Base-by-base conservation (phyloP, 2,888 invertebrate species). In the Leptinotarsa haldemani region DNA sequence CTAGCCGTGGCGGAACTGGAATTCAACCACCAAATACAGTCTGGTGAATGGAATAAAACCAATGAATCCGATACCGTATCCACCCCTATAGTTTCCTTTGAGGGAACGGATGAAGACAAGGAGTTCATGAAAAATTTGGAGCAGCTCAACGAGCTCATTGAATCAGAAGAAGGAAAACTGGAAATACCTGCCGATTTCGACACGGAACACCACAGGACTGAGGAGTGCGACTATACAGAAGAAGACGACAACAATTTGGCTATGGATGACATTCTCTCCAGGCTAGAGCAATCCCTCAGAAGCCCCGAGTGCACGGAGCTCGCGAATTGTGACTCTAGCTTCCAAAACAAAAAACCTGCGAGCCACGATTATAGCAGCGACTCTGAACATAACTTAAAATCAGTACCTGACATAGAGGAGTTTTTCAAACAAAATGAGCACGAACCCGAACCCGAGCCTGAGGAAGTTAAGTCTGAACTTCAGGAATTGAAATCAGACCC, bases 1-100 rank as follows among this genome's bases (percentile, higher is more conserved):
- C 88, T 92, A 74, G 92, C 92, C 70, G 92, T 92, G 74, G 92
- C 92, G 76, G 91, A 92, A 86, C 88, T 91, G 69, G 91, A 91
- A 86, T 90, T 91, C 82, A 90, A 91, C 85, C 91, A 91, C 86
- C 91, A 91, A 79, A 84, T 87, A 78, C 85, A 86, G 79, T 85
- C 86, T 15, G 86, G 85, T 77, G 84, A 85, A 79, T 87, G 87
- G 87, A 82, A 84, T 69, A 74, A 80, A 70, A 73, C 74, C 52
- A 71, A 70, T 18, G 73, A 78, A 68, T 52, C 69, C 16, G 30
- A 22, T 20, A 67, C 56, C 13, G 53, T 30, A 20, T 48, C 64
- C 40, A 75, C 72, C 47, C 64, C 61, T 12, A 73, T 75, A 25
- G 74, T 77, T 56, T 71, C 69, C 1, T 76, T 73, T n/a, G 76